Evolutionary conservation across 2,797 vertebrate genomes (phyloP).

Genomic region (Phylloscopus collybita): DNA sequence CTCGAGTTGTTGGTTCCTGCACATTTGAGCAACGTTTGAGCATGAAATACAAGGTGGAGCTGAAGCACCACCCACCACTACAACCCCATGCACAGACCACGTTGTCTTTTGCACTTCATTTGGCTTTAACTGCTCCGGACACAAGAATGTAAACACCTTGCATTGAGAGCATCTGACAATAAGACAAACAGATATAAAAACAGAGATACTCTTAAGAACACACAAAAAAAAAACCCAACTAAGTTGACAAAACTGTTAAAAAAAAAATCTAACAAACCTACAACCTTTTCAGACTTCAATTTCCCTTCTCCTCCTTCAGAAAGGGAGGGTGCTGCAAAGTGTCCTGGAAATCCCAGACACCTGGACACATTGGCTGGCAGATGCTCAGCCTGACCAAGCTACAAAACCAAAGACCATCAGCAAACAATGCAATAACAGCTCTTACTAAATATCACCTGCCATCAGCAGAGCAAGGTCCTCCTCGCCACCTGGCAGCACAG

Average conservation of each 20-base stretch:
- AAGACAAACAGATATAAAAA: background rate
- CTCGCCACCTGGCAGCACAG: background rate
- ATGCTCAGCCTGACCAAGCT: background rate
- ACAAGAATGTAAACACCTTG: background rate
- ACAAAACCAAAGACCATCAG: background rate
- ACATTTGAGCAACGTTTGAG: background rate
- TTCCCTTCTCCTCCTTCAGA: background rate
- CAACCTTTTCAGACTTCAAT: background rate
- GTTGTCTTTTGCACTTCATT: background rate
- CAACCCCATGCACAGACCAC: background rate
- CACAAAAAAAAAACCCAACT: rapidly evolving
- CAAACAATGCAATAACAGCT: background rate
- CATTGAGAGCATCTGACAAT: background rate
- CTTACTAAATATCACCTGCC: background rate
- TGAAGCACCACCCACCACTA: background rate
- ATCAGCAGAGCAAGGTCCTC: background rate
- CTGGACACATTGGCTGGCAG: background rate
- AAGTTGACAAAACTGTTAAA: background rate
- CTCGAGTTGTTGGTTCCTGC: background rate
- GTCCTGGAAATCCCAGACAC: background rate
- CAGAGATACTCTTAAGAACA: background rate
- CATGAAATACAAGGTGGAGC: background rate
- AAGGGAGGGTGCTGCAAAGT: background rate
- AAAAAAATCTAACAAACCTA: background rate
- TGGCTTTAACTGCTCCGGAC: background rate